Percentiles rank a stretch among this genome's conserved stretches.
Evolutionary conservation across 2,797 vertebrate species (phyloP).

Genomic region (Lates japonicus): DNA sequence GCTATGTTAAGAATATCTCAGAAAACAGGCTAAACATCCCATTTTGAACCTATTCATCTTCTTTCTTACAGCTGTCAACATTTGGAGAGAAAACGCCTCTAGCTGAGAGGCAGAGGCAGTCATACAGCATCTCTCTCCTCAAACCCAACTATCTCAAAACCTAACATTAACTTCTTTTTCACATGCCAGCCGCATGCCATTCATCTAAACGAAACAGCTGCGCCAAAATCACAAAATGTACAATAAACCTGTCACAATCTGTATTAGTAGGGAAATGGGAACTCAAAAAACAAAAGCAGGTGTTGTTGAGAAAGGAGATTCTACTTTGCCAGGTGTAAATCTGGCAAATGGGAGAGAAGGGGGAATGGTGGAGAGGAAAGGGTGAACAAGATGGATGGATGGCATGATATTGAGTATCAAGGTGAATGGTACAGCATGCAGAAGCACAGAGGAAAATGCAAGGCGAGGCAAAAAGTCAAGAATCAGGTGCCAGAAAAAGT

Average conservation of each 20-base stretch:
- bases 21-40: slow-evolving; percentile 68
- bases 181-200: slow-evolving; percentile 45
- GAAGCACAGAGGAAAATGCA: slow-evolving; percentile 36
- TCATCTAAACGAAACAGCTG: slow-evolving; percentile 52
- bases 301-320: slow-evolving; percentile 48
- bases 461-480: slow-evolving; percentile 47
- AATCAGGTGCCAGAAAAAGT: slow-evolving; percentile 50
- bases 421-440: slow-evolving; percentile 55
- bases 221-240: slow-evolving; percentile 45
- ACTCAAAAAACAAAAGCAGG: slow-evolving; percentile 60
- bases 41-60: slow-evolving; percentile 75
- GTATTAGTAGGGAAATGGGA: slow-evolving; percentile 29
- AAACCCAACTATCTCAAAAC: slow-evolving; percentile 57
- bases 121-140: slow-evolving; percentile 55
- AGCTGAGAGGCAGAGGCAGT: slow-evolving; percentile 45
- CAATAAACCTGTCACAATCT: slow-evolving; percentile 60
- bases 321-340: slow-evolving; percentile 58
- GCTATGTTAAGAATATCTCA: slow-evolving; percentile 72
- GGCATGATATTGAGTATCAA: slow-evolving; percentile 57
- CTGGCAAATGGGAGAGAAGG: slow-evolving; percentile 43
- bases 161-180: slow-evolving; percentile 56
- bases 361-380: slow-evolving; percentile 6
- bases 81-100: slow-evolving; percentile 58
- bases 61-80: slow-evolving; percentile 76
- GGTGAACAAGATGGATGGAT: slow-evolving; percentile 55